A percentile compares a stretch with the other conserved stretches of the same genome.
Evolutionary conservation across 2,113 vertebrate species (phyloP).

Genomic region (Polypterus bichir): DNA sequence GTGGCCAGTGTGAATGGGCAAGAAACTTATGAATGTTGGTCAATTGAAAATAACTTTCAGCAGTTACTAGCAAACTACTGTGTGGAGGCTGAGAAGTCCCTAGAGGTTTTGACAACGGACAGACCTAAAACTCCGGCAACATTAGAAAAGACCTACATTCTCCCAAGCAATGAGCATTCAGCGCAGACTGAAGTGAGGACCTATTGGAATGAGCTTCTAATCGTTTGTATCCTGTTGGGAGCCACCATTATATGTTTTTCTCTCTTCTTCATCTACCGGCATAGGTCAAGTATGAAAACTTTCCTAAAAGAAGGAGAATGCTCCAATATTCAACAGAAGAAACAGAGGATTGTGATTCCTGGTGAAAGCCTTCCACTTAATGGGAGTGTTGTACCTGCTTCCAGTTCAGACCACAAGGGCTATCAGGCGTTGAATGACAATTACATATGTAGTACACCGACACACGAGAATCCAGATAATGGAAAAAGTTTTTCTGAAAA

Average conservation of each 20-base stretch:
- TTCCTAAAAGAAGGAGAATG: slow-evolving; percentile 72
- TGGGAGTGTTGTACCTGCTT: slow-evolving; percentile 42
- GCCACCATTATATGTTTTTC: slow-evolving; percentile 51
- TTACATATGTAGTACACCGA: slow-evolving; percentile 60
- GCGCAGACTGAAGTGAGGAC: slow-evolving; percentile 58
- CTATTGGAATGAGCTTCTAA: slow-evolving; percentile 87
- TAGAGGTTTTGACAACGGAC: slow-evolving; percentile 26
- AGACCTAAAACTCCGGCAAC: neutral
- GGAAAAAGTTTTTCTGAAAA: slow-evolving; percentile 66
- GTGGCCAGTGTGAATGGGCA: slow-evolving; percentile 57
- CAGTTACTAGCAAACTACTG: slow-evolving; percentile 85
- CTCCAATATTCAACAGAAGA: slow-evolving; percentile 59
- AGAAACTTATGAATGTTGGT: slow-evolving; percentile 84
- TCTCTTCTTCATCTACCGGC: slow-evolving; percentile 67
- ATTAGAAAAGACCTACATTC: slow-evolving; percentile 33
- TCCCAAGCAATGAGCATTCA: slow-evolving; percentile 37
- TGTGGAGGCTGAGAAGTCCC: slow-evolving; percentile 36
- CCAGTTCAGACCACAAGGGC: slow-evolving; percentile 69
- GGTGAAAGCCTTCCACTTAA: slow-evolving; percentile 78
- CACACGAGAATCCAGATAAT: slow-evolving; percentile 56
- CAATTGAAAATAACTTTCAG: slow-evolving; percentile 68
- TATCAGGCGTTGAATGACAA: slow-evolving; percentile 87
- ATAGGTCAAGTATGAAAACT: slow-evolving; percentile 68
- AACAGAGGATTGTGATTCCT: slow-evolving; percentile 46
- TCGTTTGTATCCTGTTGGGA: slow-evolving; percentile 69